phyloP scores from a whole-genome alignment of 2,113 vertebrate genomes.

The Gambusia holbrooki region DNA sequence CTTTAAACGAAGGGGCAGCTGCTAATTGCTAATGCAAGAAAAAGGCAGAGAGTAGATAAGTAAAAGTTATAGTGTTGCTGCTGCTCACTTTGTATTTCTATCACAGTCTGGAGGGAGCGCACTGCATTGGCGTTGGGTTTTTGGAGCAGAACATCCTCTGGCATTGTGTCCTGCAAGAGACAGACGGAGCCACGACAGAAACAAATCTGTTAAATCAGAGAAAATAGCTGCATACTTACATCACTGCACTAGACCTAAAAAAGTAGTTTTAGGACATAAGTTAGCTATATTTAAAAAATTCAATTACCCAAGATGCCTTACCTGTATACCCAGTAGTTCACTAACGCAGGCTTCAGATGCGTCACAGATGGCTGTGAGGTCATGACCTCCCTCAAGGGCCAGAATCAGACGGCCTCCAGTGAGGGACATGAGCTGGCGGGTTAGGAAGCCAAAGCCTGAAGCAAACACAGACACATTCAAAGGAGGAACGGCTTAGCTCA shows the following conservation, averaged over 20 bases:
- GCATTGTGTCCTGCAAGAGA: slow-evolving; percentile 80
- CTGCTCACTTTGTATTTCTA: slow-evolving; percentile 92
- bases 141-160: slow-evolving; percentile 87
- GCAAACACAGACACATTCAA: slow-evolving; percentile 21
- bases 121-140: slow-evolving; percentile 88
- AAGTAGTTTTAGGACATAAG: not conserved
- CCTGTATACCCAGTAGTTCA: slow-evolving; percentile 90
- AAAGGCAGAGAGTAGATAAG: not conserved
- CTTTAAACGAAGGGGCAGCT: not conserved
- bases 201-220: not conserved
- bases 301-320: slow-evolving; percentile 70
- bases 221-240: too few species aligned
- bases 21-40: not conserved
- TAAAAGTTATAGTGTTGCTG: not conserved
- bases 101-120: slow-evolving; percentile 87
- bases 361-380: slow-evolving; percentile 95
- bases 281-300: not conserved
- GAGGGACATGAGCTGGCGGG: slow-evolving; percentile 90
- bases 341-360: slow-evolving; percentile 93
- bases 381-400: slow-evolving; percentile 92
- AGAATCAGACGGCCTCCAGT: slow-evolving; percentile 90
- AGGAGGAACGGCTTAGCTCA: not conserved
- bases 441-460: slow-evolving; percentile 93
- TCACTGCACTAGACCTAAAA: not conserved
- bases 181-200: not conserved